A percentile compares a stretch with the other conserved stretches of the same genome.
These are phyloP conservation scores for Microplitis manilae DNA, from an alignment of 2,888 invertebrate species.

Conservation along the genomic window DNA sequence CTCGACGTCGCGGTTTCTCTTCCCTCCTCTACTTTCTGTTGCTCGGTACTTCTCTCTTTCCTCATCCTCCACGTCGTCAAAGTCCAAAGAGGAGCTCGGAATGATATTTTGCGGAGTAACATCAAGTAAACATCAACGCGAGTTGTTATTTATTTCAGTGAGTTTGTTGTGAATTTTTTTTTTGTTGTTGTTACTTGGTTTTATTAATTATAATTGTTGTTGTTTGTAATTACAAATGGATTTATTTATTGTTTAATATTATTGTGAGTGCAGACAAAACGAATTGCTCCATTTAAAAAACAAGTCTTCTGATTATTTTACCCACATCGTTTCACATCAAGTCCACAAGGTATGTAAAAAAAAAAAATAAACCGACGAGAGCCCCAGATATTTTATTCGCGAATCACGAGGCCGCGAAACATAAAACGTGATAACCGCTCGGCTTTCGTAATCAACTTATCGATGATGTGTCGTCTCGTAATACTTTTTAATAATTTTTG, in stretches of 20 bases:
- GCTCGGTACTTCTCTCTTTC: constrained; percentile 2
- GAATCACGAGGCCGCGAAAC: neutral
- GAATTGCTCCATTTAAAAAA: neutral
- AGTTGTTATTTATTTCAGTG: constrained; percentile 18
- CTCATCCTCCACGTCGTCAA: constrained; percentile 36
- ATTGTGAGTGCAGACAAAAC: constrained; percentile 22
- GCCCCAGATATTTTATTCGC: neutral
- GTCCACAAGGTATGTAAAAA: constrained; percentile 39
- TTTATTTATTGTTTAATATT: constrained; percentile 1
- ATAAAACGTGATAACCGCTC: constrained; percentile 3
- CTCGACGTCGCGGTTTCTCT: constrained; percentile 13
- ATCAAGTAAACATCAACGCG: constrained; percentile 21
- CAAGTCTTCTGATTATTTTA: constrained; percentile 11
- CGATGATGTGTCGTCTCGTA: neutral
- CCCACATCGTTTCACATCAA: constrained; percentile 32
- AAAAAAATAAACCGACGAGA: neutral
- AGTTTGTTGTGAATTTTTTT: constrained; percentile 8
- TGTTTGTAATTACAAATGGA: constrained; percentile 15
- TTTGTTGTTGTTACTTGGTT: constrained; percentile 2
- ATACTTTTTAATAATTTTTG: neutral
- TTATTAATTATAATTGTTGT: neutral
- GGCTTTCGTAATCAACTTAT: constrained; percentile 17
- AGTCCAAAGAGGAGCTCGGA: constrained; percentile 28
- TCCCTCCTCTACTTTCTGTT: constrained; percentile 17
- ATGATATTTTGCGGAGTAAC: constrained; percentile 29